Conservation (phyloP, 2,888 invertebrate species). For the Tetanocera ferruginea region DNA sequence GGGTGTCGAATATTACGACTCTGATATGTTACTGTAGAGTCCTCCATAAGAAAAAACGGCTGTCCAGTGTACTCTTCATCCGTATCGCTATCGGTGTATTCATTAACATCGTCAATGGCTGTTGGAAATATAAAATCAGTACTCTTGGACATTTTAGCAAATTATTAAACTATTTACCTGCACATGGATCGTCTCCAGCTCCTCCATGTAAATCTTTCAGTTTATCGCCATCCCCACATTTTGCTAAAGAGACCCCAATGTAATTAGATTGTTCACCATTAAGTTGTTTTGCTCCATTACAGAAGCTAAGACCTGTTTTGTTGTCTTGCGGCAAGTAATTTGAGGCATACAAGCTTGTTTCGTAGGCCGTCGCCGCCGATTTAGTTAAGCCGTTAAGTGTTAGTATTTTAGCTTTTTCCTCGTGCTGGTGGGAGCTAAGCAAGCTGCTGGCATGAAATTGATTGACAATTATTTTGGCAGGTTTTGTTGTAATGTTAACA, state of each 20-base stretch:
- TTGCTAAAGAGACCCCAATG: conserved; percentile 56
- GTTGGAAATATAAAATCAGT: background rate
- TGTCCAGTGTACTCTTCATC: conserved; percentile 65
- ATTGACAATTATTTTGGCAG: conserved; percentile 66
- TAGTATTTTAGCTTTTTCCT: conserved; percentile 61
- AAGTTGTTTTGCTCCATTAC: conserved; percentile 33
- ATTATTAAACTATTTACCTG: conserved; percentile 51
- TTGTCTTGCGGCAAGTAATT: conserved; percentile 56
- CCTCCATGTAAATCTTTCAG: conserved; percentile 25
- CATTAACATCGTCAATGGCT: conserved; percentile 65
- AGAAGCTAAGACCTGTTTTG: conserved; percentile 1
- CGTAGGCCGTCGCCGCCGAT: conserved; percentile 61
- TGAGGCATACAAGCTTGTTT: conserved; percentile 63
- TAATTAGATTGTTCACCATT: conserved; percentile 53
- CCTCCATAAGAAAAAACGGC: conserved; percentile 61
- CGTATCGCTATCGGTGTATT: conserved; percentile 64
- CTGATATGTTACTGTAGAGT: conserved; percentile 56
- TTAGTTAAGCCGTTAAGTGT: conserved; percentile 64
- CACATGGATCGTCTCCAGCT: conserved; percentile 63
- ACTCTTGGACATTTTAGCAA: background rate
- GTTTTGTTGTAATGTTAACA: conserved; percentile 48
- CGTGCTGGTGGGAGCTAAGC: conserved; percentile 60
- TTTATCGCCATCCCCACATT: conserved; percentile 39
- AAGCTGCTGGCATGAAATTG: conserved; percentile 67
- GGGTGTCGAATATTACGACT: conserved; percentile 58